Percentiles rank a stretch among this genome's conserved stretches.
Evolutionary conservation across 2,888 invertebrate genomes (phyloP).

Genomic region (Rotaria socialis): DNA sequence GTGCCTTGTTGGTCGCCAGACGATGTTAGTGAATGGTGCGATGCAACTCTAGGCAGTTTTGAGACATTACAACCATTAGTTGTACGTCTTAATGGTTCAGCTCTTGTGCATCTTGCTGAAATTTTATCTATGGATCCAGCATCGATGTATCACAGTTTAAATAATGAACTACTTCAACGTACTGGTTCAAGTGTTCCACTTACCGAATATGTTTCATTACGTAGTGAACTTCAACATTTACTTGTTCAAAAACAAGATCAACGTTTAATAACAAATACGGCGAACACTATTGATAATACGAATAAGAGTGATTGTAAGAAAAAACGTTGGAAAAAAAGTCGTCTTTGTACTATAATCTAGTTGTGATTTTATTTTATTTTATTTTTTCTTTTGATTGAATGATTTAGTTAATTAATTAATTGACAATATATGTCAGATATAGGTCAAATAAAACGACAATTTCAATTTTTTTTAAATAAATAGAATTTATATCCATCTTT

Average conservation of each 20-base stretch:
- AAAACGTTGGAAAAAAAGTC: background rate
- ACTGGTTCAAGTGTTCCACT: background rate
- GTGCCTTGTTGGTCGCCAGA: background rate
- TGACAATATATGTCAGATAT: background rate
- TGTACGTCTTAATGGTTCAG: background rate
- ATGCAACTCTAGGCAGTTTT: background rate
- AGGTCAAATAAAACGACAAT: background rate
- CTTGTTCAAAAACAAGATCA: background rate
- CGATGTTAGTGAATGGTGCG: background rate
- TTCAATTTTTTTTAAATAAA: too few relatives aligned
- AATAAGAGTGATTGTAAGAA: background rate
- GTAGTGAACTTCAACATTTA: background rate
- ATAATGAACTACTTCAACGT: constrained; percentile 15
- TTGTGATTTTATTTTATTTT: background rate
- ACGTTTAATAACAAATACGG: background rate
- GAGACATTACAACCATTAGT: background rate
- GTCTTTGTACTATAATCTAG: background rate
- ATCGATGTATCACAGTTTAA: constrained; percentile 33
- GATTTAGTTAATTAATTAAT: background rate
- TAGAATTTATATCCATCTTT: too few relatives aligned
- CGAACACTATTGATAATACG: background rate
- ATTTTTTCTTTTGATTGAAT: background rate
- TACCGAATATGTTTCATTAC: constrained; percentile 36
- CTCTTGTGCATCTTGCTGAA: background rate
- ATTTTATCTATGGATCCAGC: background rate